Percentiles rank a stretch among this genome's conserved stretches.
Evolutionary conservation across 2,888 invertebrate genomes (phyloP).

Genomic region (Eilema griseolum): DNA sequence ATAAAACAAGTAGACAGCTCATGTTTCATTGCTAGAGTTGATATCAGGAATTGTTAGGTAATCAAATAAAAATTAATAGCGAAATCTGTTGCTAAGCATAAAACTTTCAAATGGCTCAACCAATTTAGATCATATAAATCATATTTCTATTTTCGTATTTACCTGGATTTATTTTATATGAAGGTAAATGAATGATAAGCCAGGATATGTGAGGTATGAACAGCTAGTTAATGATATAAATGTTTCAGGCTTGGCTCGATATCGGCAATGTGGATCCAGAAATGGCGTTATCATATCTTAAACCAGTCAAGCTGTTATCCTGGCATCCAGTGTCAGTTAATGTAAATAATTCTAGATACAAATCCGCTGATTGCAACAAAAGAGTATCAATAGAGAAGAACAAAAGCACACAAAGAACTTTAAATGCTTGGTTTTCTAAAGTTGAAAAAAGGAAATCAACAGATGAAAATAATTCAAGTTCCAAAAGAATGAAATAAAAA

Average conservation of each 20-base stretch:
- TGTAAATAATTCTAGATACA: conserved; percentile 91
- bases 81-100: background rate
- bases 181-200: background rate
- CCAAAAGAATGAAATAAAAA: conserved; percentile 58
- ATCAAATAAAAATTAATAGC: background rate
- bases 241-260: conserved; percentile 89
- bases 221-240: background rate
- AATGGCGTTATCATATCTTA: conserved; percentile 85
- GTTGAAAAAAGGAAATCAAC: conserved; percentile 68
- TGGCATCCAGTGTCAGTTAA: conserved; percentile 91
- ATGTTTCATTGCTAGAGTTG: background rate
- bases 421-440: conserved; percentile 77
- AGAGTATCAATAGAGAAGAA: conserved; percentile 69
- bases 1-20: background rate
- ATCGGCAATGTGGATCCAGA: conserved; percentile 82
- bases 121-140: no score
- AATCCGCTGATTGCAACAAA: conserved; percentile 87
- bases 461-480: conserved; percentile 48
- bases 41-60: background rate
- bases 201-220: background rate
- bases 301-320: conserved; percentile 83
- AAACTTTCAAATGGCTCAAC: background rate
- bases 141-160: background rate
- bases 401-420: conserved; percentile 72
- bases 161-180: background rate